Conservation (phyloP, 2,888 invertebrate species). For the Labia minor region DNA sequence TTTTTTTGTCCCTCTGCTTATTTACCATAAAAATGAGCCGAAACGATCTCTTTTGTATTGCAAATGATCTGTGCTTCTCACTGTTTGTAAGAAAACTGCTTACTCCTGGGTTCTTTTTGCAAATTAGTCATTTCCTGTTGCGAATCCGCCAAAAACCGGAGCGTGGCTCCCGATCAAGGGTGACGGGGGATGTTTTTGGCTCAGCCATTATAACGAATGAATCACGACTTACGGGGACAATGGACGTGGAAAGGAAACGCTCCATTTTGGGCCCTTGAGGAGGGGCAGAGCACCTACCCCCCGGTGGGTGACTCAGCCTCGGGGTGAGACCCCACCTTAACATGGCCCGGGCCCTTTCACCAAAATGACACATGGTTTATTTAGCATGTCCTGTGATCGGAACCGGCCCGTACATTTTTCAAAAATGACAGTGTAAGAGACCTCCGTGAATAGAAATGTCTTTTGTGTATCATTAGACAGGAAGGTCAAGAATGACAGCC, state of each 20-base stretch:
- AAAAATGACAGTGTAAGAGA: background rate
- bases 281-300: constrained; percentile 2
- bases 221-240: background rate
- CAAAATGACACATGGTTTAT: constrained; percentile 13
- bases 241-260: constrained; percentile 13
- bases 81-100: background rate
- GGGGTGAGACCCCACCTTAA: constrained; percentile 5
- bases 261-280: background rate
- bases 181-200: background rate
- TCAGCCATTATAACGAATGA: background rate
- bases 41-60: no score
- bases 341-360: background rate
- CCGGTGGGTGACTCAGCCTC: background rate
- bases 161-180: background rate
- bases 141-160: background rate
- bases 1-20: no score
- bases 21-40: no score
- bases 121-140: constrained; percentile 13
- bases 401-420: background rate
- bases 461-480: background rate
- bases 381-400: constrained; percentile 7
- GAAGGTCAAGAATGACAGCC: background rate
- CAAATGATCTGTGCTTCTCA: no score
- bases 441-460: background rate
- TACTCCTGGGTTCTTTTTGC: constrained; percentile 2